These are phyloP conservation scores for Nephila pilipes DNA, from an alignment of 1,140 invertebrate species.

Conservation along the genomic window DNA sequence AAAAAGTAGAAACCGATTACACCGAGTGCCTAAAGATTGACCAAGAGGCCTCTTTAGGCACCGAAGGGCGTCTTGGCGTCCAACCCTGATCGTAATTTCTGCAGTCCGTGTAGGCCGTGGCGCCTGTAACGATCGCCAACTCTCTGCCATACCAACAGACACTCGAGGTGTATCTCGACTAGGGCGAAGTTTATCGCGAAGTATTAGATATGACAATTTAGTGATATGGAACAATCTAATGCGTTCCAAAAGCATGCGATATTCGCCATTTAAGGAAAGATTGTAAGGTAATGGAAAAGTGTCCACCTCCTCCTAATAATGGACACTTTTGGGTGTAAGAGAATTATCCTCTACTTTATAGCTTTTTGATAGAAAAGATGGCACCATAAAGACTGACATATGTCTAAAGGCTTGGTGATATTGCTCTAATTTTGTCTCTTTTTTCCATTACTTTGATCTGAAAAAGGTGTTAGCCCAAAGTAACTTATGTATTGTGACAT, in stretches of 20 bases:
- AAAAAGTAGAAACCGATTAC: background rate
- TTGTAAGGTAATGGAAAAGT: background rate
- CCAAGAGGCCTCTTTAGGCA: background rate
- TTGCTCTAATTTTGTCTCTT: too few species aligned
- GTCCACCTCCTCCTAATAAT: too few species aligned
- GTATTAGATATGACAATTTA: background rate
- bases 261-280: background rate
- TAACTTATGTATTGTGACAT: too few species aligned
- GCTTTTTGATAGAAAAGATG: too few species aligned
- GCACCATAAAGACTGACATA: too few species aligned
- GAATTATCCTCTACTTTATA: too few species aligned
- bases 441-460: too few species aligned
- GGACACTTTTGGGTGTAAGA: too few species aligned
- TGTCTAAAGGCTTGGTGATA: too few species aligned
- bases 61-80: background rate
- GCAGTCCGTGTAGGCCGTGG: background rate
- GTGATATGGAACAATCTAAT: background rate
- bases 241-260: background rate
- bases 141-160: background rate
- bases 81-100: background rate
- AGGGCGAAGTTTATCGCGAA: background rate
- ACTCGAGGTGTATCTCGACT: background rate
- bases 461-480: too few species aligned
- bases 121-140: conserved; percentile 4
- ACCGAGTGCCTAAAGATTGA: background rate